Evolutionary conservation across 2,113 vertebrate genomes (phyloP), one percentile per base, ranked within the genome.

Genomic region (Copsychus sechellarum): DNA sequence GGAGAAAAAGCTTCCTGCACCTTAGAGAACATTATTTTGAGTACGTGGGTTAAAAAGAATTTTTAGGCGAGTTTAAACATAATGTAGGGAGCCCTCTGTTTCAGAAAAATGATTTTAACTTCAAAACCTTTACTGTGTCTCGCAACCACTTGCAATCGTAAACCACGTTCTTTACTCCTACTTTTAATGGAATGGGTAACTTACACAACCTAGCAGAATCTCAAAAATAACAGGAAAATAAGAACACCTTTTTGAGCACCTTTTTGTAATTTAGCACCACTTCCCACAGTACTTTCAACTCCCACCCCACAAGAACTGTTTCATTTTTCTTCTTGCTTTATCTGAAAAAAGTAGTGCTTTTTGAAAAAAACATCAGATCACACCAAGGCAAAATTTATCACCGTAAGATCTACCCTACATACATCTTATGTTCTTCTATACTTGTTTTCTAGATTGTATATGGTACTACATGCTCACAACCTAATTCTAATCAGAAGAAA

Each of bases 1-100:
- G 53, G 61, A 95, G 78, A 74, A 94, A 93, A 92, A 80, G 85
- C 84, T 81, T 92, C 66, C 58, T 61, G 79, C 64, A 57, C 57
- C 70, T 86, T 64, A 65, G 70, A 81, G 82, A 94, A 92, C 50
- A 42, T 80, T 81, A 74, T 77, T 94, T 77, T 61, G 70, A 72
- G 25, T 76, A 50, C 14, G 28, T 53, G 61, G 76, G 72, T 88
- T 93, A 92, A 94, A 92, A 90, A 85, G 61, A 61, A 25, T 62
- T 85, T 77, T 45, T 42, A 67, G 81, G 50, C 5, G 22, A 89
- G 81, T 51, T 36, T 19, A 66, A 42, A 94, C 28, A 90, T 60
- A 89, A 74, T 31, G 58, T 60, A 67, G 65, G 47, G 81, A 93
- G 73, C 71, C 69, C 18, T 60, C 43, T 38, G 33, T 54, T 92